phyloP scores from a whole-genome alignment of 2,113 vertebrate genomes.

The Nibea albiflora region DNA sequence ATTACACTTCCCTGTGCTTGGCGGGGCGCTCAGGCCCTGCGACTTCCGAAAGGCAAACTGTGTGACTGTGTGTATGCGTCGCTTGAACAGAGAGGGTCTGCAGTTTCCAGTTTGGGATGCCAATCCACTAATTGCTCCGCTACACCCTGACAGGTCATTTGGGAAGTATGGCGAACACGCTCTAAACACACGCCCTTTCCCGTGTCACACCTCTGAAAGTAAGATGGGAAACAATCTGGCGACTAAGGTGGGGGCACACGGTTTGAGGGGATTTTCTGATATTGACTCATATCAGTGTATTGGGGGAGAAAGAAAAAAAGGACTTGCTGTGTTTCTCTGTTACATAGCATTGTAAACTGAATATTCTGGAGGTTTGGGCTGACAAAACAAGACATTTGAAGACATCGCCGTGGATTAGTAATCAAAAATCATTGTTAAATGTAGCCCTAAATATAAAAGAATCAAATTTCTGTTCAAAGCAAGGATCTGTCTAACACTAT shows the following conservation, averaged over 20 bases:
- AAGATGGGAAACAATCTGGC: conserved; percentile 39
- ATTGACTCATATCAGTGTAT: background rate
- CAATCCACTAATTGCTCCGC: conserved; percentile 70
- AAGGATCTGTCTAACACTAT: background rate
- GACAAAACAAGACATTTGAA: background rate
- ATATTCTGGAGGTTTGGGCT: background rate
- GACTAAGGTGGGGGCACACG: background rate
- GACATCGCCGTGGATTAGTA: background rate
- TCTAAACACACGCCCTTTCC: conserved; percentile 39
- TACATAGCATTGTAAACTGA: background rate
- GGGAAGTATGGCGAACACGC: conserved; percentile 54
- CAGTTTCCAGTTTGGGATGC: conserved; percentile 65
- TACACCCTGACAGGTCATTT: conserved; percentile 77
- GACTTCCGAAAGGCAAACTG: conserved; percentile 65
- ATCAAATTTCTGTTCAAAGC: background rate
- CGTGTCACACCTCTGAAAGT: conserved; percentile 57
- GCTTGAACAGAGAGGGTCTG: conserved; percentile 60
- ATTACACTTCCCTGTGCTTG: conserved; percentile 79
- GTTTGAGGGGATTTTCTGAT: background rate
- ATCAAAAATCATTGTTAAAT: background rate
- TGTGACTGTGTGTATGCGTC: conserved; percentile 39
- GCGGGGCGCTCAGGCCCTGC: conserved; percentile 62
- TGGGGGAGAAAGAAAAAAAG: too few species aligned
- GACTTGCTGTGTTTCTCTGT: background rate
- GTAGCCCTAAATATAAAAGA: background rate